A percentile compares a stretch with the other conserved stretches of the same genome.
phyloP scores from a whole-genome alignment of 2,888 invertebrate species.

The Psylliodes chrysocephalus region DNA sequence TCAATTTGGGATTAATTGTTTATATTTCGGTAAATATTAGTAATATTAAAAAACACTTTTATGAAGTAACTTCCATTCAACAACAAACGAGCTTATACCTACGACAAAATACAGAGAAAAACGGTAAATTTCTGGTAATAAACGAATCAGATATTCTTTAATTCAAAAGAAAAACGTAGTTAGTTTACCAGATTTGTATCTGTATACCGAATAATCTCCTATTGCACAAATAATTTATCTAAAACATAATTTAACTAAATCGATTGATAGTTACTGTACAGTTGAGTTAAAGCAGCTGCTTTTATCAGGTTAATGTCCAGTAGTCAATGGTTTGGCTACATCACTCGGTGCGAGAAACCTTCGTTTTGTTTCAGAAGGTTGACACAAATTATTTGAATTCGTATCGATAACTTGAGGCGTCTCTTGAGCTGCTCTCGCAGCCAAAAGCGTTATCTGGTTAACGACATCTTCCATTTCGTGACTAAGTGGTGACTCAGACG shows the following conservation, averaged over 20 bases:
- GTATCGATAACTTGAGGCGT: constrained; percentile 65
- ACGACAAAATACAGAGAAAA: constrained; percentile 1
- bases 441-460: constrained; percentile 82
- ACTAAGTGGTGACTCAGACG: constrained; percentile 71
- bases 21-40: too few relatives aligned
- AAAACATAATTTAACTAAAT: neutral
- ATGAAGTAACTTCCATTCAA: too few relatives aligned
- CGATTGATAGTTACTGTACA: neutral
- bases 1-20: too few relatives aligned
- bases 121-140: neutral
- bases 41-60: too few relatives aligned
- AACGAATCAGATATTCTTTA: too few relatives aligned
- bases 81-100: too few relatives aligned
- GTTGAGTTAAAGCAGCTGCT: constrained; percentile 12
- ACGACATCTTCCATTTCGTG: constrained; percentile 88
- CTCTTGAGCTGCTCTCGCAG: constrained; percentile 79
- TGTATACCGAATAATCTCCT: neutral
- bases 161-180: too few relatives aligned
- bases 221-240: neutral
- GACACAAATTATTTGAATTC: constrained; percentile 70
- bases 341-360: constrained; percentile 71
- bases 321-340: constrained; percentile 66
- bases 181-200: neutral
- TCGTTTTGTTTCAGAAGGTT: constrained; percentile 66
- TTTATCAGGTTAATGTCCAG: constrained; percentile 64